Conservation (phyloP, 2,888 invertebrate species). For the Abscondita cerata region DNA sequence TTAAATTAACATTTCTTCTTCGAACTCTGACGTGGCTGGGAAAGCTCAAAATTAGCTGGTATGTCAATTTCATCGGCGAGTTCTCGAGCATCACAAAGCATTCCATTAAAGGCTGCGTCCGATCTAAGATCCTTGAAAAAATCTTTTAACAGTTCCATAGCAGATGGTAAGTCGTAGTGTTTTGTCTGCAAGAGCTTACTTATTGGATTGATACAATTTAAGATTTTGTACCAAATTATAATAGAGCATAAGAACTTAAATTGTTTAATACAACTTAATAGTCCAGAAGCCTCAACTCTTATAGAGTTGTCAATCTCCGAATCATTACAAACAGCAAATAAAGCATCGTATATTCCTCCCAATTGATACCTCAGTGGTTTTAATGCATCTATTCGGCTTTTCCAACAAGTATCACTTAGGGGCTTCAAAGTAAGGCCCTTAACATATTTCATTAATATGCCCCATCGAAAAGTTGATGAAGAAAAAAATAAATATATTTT, state of each 20-base stretch:
- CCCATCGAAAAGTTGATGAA: no score
- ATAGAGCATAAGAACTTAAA: neutral
- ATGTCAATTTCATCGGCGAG: no score
- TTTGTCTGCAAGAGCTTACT: neutral
- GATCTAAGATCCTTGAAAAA: no score
- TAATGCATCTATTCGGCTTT: conserved; percentile 6
- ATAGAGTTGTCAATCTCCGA: neutral
- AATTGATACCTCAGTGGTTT: conserved; percentile 9
- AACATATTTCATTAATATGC: no score
- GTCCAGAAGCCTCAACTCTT: neutral
- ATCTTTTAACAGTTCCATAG: neutral
- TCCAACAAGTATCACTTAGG: neutral
- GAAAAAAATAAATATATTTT: no score
- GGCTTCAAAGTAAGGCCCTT: neutral
- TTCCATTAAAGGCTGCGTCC: no score
- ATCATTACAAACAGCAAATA: conserved; percentile 5
- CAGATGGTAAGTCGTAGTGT: neutral
- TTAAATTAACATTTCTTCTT: no score
- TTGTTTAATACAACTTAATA: neutral
- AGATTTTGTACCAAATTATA: conserved; percentile 1
- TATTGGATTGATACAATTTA: neutral
- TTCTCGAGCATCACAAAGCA: no score
- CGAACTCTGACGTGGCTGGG: no score
- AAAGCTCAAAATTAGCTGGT: no score
- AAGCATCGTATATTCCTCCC: conserved; percentile 10